Evolutionary conservation across 2,797 vertebrate genomes (phyloP), one percentile per base, ranked within the genome.

Genomic region (Decapterus maruadsi): DNA sequence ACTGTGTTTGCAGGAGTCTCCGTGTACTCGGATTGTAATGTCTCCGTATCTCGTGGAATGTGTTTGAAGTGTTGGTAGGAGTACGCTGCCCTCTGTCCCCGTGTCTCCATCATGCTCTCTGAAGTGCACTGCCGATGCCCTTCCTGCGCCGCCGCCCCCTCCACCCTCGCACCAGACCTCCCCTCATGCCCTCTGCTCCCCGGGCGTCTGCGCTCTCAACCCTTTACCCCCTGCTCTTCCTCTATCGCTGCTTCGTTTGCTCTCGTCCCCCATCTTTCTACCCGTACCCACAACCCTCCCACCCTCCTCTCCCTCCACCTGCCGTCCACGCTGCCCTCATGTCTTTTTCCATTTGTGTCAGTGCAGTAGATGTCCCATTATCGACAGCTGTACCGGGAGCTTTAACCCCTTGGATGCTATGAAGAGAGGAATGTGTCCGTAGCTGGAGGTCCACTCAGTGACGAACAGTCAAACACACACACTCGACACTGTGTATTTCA

Each of bases 21-120:
- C 20, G 4, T 78, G 62, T 62, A 7, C 42, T 84, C 43, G 42
- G 46, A 84, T 67, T 78, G 68, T 63, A 55, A 68, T 51, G 82
- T 82, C 77, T 83, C 67, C 81, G 63, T 65, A n/a, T 82, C 63
- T 13, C 16, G 26, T 67, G 86, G 90, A 91, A 92, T 92, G 89
- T 85, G 87, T 92, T 92, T 92, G 89, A 92, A 91, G 90, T 59
- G 31, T 61, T 77, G 82, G 68, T 79, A 86, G 91, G 89, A 91
- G 91, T 79, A 62, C 0, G n/a, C 68, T 72, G 79, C 75, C 75
- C 79, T 77, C 84, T 87, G 75, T 55, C 71, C 89, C 66, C 42
- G 26, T 59, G 38, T 72, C 71, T 85, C 60, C 69, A 60, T 73
- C 81, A 72, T 80, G 74, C 59, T 60, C 72, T 91, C 76, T 92